Evolutionary conservation across 2,888 invertebrate genomes (phyloP), one percentile per base, ranked within the genome.

Genomic region (Ariolimax columbianus): DNA sequence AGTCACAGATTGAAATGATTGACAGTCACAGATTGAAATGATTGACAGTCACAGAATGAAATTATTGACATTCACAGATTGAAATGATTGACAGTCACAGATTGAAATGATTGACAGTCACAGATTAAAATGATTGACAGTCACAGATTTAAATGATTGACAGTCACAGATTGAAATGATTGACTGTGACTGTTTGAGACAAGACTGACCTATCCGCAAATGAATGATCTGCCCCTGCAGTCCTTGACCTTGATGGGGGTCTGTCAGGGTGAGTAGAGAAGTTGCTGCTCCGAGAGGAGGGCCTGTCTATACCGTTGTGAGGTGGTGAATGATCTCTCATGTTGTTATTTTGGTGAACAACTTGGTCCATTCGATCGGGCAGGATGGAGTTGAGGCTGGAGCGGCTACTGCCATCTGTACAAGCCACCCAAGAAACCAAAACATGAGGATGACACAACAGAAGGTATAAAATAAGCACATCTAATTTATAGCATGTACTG

Each of bases 351-450:
- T 70, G 43, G 26, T 77, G 82, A 1, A 77, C 68, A 19, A 59
- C 82, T 23, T 75, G 55, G 77, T 85, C 81, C 81, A 85, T 77
- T 51, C 81, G 79, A n/a, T 84, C 84, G 6, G 84, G 84, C 75
- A 81, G 68, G 23, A 81, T 81, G 40, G 87, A 86, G 19, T 43
- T 79, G 38, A 87, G 59, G 47, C 83, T 87, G 30, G 87, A 86
- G 7, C 84, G 77, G 19, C 40, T 72, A 55, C 87, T 87, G 77
- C 87, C 86, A 77, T 80, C 84, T 84, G n/a, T 19, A 26, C 33
- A 33, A 77, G 7, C 19, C 19, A 38, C 4, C 11, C n/a, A 11
- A 43, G 7, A 30, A 73, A 3, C 2, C 26, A 72, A 26, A 33
- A 7, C 7, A 66, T 19, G 55, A 70, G 38, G 70, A 38, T 6